Percentiles rank a stretch among this genome's conserved stretches.
phyloP scores from a whole-genome alignment of 1,140 invertebrate genomes.

The Diploscapter pachys region DNA sequence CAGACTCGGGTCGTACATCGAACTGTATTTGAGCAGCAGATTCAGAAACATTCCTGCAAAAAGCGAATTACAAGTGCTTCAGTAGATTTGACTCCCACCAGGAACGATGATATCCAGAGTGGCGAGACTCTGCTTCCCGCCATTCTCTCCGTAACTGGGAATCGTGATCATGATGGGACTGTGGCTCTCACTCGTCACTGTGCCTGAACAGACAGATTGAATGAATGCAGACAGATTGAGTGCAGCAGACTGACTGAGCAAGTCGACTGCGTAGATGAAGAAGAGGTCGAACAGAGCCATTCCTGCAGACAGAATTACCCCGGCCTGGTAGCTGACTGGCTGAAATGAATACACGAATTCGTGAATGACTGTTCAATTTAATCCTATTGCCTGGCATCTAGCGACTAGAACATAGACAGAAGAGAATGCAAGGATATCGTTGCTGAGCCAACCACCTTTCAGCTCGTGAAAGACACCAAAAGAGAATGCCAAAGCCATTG shows the following conservation, averaged over 20 bases:
- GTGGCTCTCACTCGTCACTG: slow-evolving; percentile 10
- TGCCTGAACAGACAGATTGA: slow-evolving; percentile 13
- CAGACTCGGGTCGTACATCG: slow-evolving; percentile 32
- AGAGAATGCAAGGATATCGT: slow-evolving; percentile 19
- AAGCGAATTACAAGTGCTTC: background rate
- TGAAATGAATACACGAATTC: slow-evolving; percentile 11
- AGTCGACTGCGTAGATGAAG: slow-evolving; percentile 26
- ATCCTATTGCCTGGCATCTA: slow-evolving; percentile 15
- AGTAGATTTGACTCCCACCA: background rate
- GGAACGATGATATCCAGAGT: slow-evolving; percentile 23
- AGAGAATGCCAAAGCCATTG: background rate
- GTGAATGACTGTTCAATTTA: background rate
- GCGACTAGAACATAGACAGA: slow-evolving; percentile 18
- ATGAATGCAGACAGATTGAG: background rate
- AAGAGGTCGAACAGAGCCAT: slow-evolving; percentile 26
- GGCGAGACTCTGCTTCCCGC: slow-evolving; percentile 23
- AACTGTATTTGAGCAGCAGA: slow-evolving; percentile 33
- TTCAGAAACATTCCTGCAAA: slow-evolving; percentile 22
- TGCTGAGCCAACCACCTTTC: slow-evolving; percentile 17
- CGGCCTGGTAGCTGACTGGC: slow-evolving; percentile 27
- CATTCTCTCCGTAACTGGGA: slow-evolving; percentile 18
- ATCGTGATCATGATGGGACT: slow-evolving; percentile 26
- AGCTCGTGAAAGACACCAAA: slow-evolving; percentile 26
- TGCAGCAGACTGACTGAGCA: slow-evolving; percentile 20
- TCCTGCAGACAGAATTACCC: slow-evolving; percentile 21